Evolutionary conservation across 2,797 vertebrate species (phyloP).

Genomic region (Sebastes jordani): DNA sequence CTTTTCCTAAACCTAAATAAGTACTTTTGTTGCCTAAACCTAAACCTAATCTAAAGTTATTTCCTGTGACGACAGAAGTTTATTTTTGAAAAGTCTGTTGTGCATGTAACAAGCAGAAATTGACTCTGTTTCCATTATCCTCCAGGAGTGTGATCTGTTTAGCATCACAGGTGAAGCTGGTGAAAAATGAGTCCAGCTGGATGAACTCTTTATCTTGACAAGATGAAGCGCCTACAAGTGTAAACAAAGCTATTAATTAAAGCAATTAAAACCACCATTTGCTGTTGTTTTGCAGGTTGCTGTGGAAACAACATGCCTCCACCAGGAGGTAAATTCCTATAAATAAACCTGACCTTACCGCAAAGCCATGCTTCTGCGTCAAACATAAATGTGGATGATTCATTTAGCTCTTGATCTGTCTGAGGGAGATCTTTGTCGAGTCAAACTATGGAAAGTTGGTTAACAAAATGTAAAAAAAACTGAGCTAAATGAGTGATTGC

Average conservation of each 20-base stretch:
- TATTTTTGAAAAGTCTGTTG: too few relatives aligned
- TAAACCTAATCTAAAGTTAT: too few relatives aligned
- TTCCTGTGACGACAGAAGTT: too few relatives aligned
- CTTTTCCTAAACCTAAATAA: too few relatives aligned
- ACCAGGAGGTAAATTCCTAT: background rate
- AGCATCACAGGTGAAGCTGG: background rate
- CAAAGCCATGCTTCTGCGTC: background rate
- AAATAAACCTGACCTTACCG: background rate
- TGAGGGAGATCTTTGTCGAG: background rate
- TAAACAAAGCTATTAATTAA: background rate
- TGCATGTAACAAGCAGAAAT: too few relatives aligned
- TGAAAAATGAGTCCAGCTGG: background rate
- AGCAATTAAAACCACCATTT: background rate
- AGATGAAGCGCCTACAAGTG: background rate
- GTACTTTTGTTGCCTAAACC: too few relatives aligned
- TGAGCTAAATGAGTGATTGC: background rate
- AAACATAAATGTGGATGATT: background rate
- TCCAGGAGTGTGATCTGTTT: background rate
- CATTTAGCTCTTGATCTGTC: background rate
- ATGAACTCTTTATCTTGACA: background rate
- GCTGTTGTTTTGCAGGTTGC: background rate
- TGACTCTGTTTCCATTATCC: background rate
- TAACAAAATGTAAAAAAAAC: background rate
- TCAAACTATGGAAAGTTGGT: background rate
- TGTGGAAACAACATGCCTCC: constrained; percentile 4